Percentiles rank a stretch among this genome's conserved stretches.
These are phyloP conservation scores for Oriolus oriolus DNA, from an alignment of 2,113 vertebrate genomes.

Conservation along the genomic window DNA sequence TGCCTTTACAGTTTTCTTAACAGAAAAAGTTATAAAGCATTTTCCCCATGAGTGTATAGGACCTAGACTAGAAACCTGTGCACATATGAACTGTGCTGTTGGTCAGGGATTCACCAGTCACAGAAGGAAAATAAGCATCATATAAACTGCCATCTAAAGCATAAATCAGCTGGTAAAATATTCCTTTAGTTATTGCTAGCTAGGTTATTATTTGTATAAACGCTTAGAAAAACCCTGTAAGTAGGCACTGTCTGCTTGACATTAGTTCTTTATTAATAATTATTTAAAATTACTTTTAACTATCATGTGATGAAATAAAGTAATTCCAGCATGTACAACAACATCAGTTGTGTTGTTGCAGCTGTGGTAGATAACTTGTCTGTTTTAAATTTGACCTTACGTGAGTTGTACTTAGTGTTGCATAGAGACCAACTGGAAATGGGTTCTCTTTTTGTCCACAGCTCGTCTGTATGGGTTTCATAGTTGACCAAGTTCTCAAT, in stretches of 20 bases:
- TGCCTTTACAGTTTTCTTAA: background rate
- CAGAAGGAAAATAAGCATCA: background rate
- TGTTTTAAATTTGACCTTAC: background rate
- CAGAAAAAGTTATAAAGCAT: background rate
- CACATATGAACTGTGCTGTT: background rate
- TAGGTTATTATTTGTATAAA: background rate
- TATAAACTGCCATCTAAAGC: background rate
- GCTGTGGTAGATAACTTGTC: background rate
- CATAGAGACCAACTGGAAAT: background rate
- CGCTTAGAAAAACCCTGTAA: background rate
- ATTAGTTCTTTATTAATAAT: background rate
- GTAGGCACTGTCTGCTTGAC: background rate
- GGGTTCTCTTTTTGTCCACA: background rate
- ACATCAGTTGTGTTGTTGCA: background rate
- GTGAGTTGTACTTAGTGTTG: background rate
- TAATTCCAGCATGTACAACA: background rate
- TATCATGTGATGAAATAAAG: background rate
- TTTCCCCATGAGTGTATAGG: background rate
- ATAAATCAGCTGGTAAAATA: background rate
- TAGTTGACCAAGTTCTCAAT: background rate
- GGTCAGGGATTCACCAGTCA: background rate
- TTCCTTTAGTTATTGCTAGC: background rate
- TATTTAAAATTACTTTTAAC: background rate
- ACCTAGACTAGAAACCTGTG: background rate
- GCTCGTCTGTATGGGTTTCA: conserved; percentile 31